Percentiles rank a stretch among this genome's conserved stretches.
Conservation (phyloP, 2,888 invertebrate genomes). For the Magallana nippona region DNA sequence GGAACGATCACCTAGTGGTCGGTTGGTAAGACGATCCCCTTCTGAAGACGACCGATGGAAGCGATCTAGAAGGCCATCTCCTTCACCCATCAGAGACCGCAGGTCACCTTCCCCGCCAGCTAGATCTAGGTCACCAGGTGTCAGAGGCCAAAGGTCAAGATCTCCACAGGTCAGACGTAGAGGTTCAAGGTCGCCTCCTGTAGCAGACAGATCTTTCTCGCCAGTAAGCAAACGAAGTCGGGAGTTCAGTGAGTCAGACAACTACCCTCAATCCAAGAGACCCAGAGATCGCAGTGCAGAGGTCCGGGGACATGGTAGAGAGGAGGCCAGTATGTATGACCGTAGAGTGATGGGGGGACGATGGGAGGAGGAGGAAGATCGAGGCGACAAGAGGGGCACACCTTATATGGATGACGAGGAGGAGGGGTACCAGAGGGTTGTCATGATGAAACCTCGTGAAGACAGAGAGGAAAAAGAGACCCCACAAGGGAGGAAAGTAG, state of each 20-base stretch:
- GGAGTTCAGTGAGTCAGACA: constrained; percentile 38
- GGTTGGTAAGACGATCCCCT: constrained; percentile 3
- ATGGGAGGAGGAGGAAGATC: constrained; percentile 24
- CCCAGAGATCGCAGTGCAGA: constrained; percentile 21
- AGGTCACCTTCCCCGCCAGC: constrained; percentile 32
- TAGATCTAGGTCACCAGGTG: constrained; percentile 10
- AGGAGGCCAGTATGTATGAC: constrained; percentile 1
- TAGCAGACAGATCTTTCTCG: constrained; percentile 11
- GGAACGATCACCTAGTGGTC: background rate
- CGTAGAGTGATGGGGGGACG: background rate
- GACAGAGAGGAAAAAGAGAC: constrained; percentile 15
- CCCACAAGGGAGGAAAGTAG: constrained; percentile 42
- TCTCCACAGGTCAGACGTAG: background rate
- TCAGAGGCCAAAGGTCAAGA: background rate
- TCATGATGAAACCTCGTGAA: constrained; percentile 42
- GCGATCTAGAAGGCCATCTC: constrained; percentile 29
- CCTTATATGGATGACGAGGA: constrained; percentile 16
- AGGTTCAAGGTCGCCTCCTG: background rate
- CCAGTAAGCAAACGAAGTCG: constrained; percentile 30
- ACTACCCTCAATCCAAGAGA: constrained; percentile 17
- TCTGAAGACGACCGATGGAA: constrained; percentile 38
- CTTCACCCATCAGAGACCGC: constrained; percentile 6
- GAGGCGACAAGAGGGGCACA: background rate
- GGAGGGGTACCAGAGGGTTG: constrained; percentile 42
- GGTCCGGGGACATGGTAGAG: constrained; percentile 5